Conservation (phyloP, 2,113 vertebrate genomes). For the Bos indicus region DNA sequence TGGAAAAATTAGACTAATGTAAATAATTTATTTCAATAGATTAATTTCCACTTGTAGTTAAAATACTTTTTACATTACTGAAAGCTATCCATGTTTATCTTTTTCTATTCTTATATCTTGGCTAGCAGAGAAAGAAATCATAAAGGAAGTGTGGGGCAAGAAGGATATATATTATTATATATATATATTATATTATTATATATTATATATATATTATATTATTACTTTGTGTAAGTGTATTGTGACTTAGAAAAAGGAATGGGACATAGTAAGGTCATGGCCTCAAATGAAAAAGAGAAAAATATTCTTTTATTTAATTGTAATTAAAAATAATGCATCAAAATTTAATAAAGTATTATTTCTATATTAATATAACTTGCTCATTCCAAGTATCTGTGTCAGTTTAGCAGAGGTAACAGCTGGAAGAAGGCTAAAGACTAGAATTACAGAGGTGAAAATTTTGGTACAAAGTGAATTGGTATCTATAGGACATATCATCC, state of each 20-base stretch:
- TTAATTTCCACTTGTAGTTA: background rate
- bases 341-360: background rate
- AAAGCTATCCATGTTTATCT: background rate
- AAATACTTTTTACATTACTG: background rate
- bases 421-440: background rate
- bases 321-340: background rate
- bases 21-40: background rate
- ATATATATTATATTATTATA: too few relatives aligned
- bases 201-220: background rate
- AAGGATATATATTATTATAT: too few relatives aligned
- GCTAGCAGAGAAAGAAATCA: background rate
- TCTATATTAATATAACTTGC: background rate
- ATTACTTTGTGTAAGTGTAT: background rate
- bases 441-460: background rate
- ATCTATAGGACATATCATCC: too few relatives aligned
- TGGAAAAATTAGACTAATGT: background rate
- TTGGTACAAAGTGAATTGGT: background rate
- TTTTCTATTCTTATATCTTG: background rate
- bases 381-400: background rate
- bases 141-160: background rate
- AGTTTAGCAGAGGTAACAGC: background rate
- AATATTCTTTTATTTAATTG: background rate
- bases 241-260: background rate
- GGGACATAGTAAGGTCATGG: background rate
- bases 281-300: background rate